These are phyloP conservation scores for Eledona agricola DNA, from an alignment of 2,888 invertebrate genomes.

Conservation along the genomic window DNA sequence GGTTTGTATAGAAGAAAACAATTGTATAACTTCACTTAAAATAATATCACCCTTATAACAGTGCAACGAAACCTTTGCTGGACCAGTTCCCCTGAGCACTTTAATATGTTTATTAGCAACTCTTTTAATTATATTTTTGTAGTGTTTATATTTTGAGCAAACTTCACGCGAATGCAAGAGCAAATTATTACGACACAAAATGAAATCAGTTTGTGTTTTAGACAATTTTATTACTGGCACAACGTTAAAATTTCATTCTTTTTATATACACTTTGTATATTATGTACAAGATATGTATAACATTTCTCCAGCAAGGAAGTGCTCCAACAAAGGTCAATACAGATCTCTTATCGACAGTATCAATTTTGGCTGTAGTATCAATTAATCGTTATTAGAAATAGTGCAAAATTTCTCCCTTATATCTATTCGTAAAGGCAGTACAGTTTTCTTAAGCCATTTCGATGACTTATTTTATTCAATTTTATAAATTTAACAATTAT, in stretches of 20 bases:
- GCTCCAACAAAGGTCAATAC: slow-evolving; percentile 4
- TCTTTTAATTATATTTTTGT: no score
- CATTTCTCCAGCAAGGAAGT: background rate
- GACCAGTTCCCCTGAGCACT: slow-evolving; percentile 4
- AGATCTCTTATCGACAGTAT: slow-evolving; percentile 17
- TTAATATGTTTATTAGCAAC: slow-evolving; percentile 5
- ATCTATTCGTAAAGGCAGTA: slow-evolving; percentile 38
- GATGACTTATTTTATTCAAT: slow-evolving; percentile 26
- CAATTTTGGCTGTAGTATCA: slow-evolving; percentile 29
- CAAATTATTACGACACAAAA: no score
- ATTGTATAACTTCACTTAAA: slow-evolving; percentile 22
- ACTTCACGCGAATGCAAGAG: no score
- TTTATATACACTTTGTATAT: slow-evolving; percentile 21
- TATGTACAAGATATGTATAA: slow-evolving; percentile 14
- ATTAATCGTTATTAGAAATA: slow-evolving; percentile 34
- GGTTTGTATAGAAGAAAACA: slow-evolving; percentile 18
- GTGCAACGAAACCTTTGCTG: slow-evolving; percentile 11
- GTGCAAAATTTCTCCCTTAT: slow-evolving; percentile 36
- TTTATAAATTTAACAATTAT: slow-evolving; percentile 29
- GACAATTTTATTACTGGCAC: background rate
- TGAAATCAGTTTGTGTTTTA: slow-evolving; percentile 5
- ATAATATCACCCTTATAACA: slow-evolving; percentile 27
- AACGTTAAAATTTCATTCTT: slow-evolving; percentile 1
- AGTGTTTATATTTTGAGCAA: no score
- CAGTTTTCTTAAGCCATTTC: slow-evolving; percentile 33